Base-by-base conservation (phyloP, 1,140 invertebrate genomes). In the Bursaphelenchus mucronatus region DNA sequence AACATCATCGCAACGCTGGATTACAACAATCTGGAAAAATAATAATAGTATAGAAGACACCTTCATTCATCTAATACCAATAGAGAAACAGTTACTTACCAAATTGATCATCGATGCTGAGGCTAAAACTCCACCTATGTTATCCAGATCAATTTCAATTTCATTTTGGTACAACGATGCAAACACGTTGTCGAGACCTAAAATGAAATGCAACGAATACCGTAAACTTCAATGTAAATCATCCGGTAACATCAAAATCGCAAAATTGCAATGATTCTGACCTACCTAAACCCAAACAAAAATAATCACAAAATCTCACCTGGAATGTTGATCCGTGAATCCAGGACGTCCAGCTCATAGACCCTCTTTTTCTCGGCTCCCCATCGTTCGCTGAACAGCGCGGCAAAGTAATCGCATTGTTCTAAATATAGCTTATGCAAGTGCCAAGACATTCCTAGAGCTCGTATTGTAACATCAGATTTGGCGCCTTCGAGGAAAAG, bases 401-500 rank as follows among this genome's bases (percentile, higher is more conserved):
- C 55, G 13, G 49, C 46, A 30, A 69, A 69, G 43, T 69, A 69
- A 11, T 71, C 67, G 43, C 67, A 69, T 64, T 69, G 67, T 43
- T 69, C 67, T 15, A 69, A 47, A 43, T 69, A 69, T 8, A 69
- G 13, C 41, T 41, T 46, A 19, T 69, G 67, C n/a, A 69, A 43
- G 44, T 46, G 39, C 67, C 67, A 69, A 11, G 15, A 39, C 30
- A 64, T 41, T 3, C 68, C 50, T n/a, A 69, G 43, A 39, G 67
- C 67, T 8, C 46, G 13, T 39, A 69, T 56, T 43, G 15, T 19
- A 8, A 69, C 45, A 47, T 69, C 68, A n/a, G 67, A 69, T 21
- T 70, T 41, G 30, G 15, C n/a, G 3, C 67, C 67, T n/a, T 69
- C 67, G 40, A 69, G n/a, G 15, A 69, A 69, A 10, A 69, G 50